Evolutionary conservation across 2,113 vertebrate genomes (phyloP), one percentile per base, ranked within the genome.

Genomic region (Saiga tatarica): DNA sequence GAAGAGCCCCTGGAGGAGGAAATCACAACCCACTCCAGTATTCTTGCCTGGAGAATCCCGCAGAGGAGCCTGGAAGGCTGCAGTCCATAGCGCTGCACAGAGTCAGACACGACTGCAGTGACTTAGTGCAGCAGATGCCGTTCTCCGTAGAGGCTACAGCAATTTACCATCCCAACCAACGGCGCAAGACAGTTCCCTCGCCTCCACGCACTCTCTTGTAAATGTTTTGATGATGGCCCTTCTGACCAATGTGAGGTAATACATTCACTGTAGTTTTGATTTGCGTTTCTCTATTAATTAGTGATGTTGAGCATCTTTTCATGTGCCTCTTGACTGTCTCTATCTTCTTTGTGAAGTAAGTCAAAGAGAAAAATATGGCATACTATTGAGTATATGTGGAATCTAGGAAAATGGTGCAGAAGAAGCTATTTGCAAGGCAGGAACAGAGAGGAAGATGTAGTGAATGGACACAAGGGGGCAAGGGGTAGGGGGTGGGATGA

Each of bases 21-120:
- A 36, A 71, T 23, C 4, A 2, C 64, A 71, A 21, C 64, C 64
- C n/a, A 21, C n/a, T 36, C n/a, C n/a, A 71, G 64, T 71, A 36
- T 36, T 71, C n/a, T 71, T 71, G 64, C 4, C 64, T 21, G 64
- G n/a, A 71, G 17, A 36, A 36, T 71, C n/a, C n/a, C n/a, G 5
- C n/a, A 36, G 17, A 23, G 64, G 64, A 36, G 64, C 64, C 64
- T 23, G 64, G 64, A 23, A 11, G 19, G 9, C 17, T 71, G n/a
- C 64, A 11, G n/a, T 36, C 64, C 19, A 36, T 1, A 21, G 64
- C 1, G 0, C 36, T 5, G 64, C 64, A 36, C 4, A 12, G 64
- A 67, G 64, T 36, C n/a, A 5, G 19, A 36, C n/a, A 71, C 0
- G 0, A 71, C 64, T 36, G n/a, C 36, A 21, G 4, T 36, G 17